phyloP scores from a whole-genome alignment of 2,113 vertebrate genomes.

The Ammodytes marinus region DNA sequence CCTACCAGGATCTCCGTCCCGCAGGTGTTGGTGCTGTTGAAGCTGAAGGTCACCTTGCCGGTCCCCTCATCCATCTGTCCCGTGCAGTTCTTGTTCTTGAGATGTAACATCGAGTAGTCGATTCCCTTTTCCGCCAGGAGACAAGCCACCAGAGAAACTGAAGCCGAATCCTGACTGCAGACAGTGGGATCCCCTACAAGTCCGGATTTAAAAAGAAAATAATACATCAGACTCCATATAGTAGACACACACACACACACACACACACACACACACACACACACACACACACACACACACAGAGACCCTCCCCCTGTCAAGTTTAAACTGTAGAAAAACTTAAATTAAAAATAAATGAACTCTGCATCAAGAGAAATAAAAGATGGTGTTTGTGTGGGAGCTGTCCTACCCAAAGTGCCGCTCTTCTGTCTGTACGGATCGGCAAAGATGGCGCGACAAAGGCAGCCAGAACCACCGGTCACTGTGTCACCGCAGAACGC shows the following conservation, averaged over 20 bases:
- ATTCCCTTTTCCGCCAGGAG: constrained; percentile 8
- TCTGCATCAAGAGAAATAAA: not conserved
- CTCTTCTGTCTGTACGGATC: not conserved
- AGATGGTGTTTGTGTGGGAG: not conserved
- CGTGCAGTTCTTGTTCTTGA: constrained; percentile 1
- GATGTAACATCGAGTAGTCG: not conserved
- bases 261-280: not conserved
- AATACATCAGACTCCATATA: not conserved
- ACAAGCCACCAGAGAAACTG: constrained; percentile 5
- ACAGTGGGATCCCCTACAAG: not conserved
- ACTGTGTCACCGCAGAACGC: constrained; percentile 17
- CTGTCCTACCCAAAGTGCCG: not conserved
- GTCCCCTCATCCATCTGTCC: not conserved
- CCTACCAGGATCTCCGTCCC: not conserved
- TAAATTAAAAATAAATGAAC: no score
- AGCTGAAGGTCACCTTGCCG: constrained; percentile 28
- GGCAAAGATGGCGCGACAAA: constrained; percentile 2
- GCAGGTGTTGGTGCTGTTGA: not conserved
- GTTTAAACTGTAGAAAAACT: not conserved
- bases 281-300: not conserved
- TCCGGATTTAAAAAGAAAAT: no score
- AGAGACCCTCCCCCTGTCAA: no score
- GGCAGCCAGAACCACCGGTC: not conserved
- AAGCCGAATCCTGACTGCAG: not conserved
- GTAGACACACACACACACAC: not conserved